These are phyloP conservation scores for Pinna nobilis DNA, from an alignment of 1,140 invertebrate species.

Conservation along the genomic window DNA sequence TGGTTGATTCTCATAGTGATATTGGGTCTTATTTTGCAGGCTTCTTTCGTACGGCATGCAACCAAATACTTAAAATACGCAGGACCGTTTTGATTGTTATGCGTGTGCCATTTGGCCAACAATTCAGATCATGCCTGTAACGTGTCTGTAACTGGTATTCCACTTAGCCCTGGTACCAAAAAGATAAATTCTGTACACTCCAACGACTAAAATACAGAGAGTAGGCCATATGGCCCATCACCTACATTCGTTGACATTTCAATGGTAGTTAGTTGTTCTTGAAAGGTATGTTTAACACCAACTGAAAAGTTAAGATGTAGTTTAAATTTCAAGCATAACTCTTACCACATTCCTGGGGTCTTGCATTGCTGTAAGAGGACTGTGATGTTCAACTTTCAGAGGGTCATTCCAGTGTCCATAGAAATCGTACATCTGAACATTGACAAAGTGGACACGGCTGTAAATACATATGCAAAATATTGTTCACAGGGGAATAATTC, in stretches of 20 bases:
- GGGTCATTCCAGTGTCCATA: constrained; percentile 31
- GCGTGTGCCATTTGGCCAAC: too few species aligned
- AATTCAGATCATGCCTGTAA: too few species aligned
- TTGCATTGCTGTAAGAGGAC: constrained; percentile 14
- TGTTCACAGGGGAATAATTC: not conserved
- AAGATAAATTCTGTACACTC: not conserved
- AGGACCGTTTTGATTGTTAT: too few species aligned
- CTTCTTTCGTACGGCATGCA: too few species aligned
- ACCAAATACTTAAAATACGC: too few species aligned
- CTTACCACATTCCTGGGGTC: constrained; percentile 31
- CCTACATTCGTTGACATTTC: not conserved
- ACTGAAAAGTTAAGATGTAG: not conserved
- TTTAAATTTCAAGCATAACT: not conserved
- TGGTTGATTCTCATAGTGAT: too few species aligned
- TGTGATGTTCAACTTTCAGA: constrained; percentile 20
- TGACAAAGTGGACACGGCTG: constrained; percentile 31
- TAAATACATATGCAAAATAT: not conserved
- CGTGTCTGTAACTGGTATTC: too few species aligned
- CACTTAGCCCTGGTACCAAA: too few species aligned
- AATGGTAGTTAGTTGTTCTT: too few species aligned
- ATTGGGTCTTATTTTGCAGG: too few species aligned
- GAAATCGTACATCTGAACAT: constrained; percentile 30
- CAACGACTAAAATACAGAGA: not conserved
- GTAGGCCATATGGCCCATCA: not conserved
- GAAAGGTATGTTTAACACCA: not conserved